Conservation (phyloP, 2,888 invertebrate species). For the Pasiphila rectangulata region DNA sequence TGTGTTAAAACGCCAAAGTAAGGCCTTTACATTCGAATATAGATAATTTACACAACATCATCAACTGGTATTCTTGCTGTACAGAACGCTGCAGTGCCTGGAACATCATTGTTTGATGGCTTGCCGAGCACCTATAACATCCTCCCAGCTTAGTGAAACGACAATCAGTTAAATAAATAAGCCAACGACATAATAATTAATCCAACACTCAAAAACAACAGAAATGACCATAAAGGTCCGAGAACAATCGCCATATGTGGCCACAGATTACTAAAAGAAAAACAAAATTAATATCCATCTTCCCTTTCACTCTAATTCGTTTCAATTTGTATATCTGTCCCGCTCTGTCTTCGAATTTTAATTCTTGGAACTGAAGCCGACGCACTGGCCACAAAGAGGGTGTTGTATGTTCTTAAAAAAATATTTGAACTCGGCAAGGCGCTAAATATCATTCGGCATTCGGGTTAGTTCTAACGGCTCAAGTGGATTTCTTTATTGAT, state of each 20-base stretch:
- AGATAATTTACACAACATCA: too few relatives aligned
- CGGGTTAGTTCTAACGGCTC: slow-evolving; percentile 44
- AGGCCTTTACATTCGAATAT: too few relatives aligned
- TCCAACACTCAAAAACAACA: slow-evolving; percentile 50
- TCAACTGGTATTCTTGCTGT: too few relatives aligned
- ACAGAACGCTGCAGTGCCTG: too few relatives aligned
- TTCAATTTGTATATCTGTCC: slow-evolving; percentile 39
- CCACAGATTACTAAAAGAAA: slow-evolving; percentile 75
- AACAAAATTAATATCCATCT: slow-evolving; percentile 67
- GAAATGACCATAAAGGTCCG: slow-evolving; percentile 77
- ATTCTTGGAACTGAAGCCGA: slow-evolving; percentile 72
- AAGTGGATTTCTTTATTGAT: slow-evolving; percentile 18
- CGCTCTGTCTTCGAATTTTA: slow-evolving; percentile 63
- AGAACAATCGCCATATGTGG: slow-evolving; percentile 80
- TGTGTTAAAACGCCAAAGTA: too few relatives aligned
- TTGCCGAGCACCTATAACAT: too few relatives aligned
- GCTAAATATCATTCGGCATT: slow-evolving; percentile 57
- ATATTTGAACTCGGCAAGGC: slow-evolving; percentile 50
- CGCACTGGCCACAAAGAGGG: slow-evolving; percentile 72
- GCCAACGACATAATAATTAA: slow-evolving; percentile 69
- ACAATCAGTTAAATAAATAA: slow-evolving; percentile 37
- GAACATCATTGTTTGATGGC: too few relatives aligned
- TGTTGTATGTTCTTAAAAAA: slow-evolving; percentile 74
- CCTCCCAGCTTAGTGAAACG: not conserved
- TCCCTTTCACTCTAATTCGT: slow-evolving; percentile 38